Conservation (phyloP, 2,888 invertebrate genomes). For the Nasonia oneida region DNA sequence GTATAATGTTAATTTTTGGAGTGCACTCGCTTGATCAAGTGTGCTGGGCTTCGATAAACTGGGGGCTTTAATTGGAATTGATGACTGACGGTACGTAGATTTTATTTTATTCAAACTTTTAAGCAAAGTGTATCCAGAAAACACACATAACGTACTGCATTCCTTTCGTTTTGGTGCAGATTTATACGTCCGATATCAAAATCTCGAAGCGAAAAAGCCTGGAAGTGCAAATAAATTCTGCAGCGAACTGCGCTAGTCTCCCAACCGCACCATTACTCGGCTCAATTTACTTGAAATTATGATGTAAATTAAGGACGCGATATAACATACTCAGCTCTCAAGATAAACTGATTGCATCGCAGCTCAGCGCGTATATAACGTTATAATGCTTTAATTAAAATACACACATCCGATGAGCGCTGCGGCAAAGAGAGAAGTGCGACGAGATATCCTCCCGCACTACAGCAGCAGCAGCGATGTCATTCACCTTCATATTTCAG, state of each 20-base stretch:
- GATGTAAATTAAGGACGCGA: slow-evolving; percentile 31
- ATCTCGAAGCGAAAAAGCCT: neutral
- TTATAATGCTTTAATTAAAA: slow-evolving; percentile 56
- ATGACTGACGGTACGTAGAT: too few relatives aligned
- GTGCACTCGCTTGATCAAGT: neutral
- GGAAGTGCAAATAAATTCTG: neutral
- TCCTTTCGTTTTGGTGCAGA: neutral
- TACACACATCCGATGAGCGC: slow-evolving; percentile 10
- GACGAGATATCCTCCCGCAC: neutral
- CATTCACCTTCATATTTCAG: slow-evolving; percentile 56
- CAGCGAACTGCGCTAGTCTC: slow-evolving; percentile 20
- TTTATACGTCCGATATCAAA: neutral
- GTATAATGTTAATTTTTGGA: neutral
- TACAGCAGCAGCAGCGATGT: slow-evolving; percentile 33
- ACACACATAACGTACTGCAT: too few relatives aligned
- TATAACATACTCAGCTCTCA: too few relatives aligned
- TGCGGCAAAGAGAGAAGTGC: neutral
- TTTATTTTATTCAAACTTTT: too few relatives aligned
- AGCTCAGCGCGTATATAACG: neutral
- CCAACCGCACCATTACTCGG: slow-evolving; percentile 36
- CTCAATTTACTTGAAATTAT: slow-evolving; percentile 51
- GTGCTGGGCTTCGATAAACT: too few relatives aligned
- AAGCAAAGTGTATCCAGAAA: too few relatives aligned
- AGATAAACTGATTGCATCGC: slow-evolving; percentile 2
- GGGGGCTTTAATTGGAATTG: neutral